phyloP scores from a whole-genome alignment of 2,797 vertebrate species.

The Crocidura indochinensis region DNA sequence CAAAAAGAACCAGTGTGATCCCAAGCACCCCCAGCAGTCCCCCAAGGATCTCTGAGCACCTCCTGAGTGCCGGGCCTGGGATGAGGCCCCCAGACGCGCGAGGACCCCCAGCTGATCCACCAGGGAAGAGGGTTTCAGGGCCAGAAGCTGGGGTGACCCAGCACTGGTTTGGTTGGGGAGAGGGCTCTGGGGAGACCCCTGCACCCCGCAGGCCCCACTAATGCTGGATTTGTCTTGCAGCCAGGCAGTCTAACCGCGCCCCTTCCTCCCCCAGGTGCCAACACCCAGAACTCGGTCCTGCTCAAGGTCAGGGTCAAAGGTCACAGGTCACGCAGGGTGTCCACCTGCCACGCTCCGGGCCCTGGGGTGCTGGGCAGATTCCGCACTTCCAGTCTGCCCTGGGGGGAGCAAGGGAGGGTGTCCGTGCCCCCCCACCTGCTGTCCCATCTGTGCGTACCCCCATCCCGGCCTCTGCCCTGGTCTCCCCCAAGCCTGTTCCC shows the following conservation, averaged over 20 bases:
- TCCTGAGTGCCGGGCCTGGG: constrained; percentile 62
- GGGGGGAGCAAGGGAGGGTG: constrained; percentile 61
- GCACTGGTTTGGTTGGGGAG: constrained; percentile 79
- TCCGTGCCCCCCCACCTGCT: constrained; percentile 68
- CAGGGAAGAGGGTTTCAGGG: not conserved
- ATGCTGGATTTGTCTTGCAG: constrained; percentile 87
- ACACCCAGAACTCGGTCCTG: not conserved
- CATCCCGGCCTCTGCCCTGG: constrained; percentile 22
- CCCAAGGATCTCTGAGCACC: constrained; percentile 48
- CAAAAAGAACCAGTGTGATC: not conserved
- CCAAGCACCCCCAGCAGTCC: not conserved
- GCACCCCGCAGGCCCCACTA: constrained; percentile 72
- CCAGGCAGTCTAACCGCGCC: constrained; percentile 83
- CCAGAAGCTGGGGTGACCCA: constrained; percentile 56
- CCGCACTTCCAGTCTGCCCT: no score
- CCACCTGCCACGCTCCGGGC: constrained; percentile 47
- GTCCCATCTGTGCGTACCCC: constrained; percentile 62
- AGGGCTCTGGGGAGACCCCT: constrained; percentile 32
- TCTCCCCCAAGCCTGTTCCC: constrained; percentile 48
- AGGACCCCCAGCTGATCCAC: not conserved
- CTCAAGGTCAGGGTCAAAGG: not conserved
- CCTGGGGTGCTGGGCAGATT: constrained; percentile 4
- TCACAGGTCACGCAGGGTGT: no score
- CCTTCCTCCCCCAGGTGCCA: constrained; percentile 87
- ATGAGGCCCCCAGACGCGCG: constrained; percentile 20